Base-by-base conservation (phyloP, 2,888 invertebrate species). In the Pyrrhosoma nymphula region DNA sequence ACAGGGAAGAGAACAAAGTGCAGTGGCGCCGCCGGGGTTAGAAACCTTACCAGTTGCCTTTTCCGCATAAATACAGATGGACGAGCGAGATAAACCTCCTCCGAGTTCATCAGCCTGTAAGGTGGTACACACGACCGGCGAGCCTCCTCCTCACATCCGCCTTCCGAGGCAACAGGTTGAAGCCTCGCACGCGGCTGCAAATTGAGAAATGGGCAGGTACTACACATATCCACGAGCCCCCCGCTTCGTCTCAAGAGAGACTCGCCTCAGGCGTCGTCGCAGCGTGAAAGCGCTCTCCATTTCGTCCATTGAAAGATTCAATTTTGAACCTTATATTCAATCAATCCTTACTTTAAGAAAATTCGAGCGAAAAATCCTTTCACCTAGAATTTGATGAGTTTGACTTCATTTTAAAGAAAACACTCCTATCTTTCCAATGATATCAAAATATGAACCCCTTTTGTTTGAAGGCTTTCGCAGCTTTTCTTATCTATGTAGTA, bases 131-230 rank as follows among this genome's bases (percentile, higher is more conserved):
- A 69, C 93, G 39, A 39, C 35, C 30, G 16, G 82, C 35, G 82
- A 69, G 69, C 69, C 69, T 16, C 89, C 89, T 56, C 63, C 60
- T 63, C 14, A 60, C 69, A 93, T 93, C 89, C 89, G 60, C 63
- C 93, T 93, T 16, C 60, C 47, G 47, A 26, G 93, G 69, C 93
- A 93, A 93, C 93, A 93, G 93, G 93, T 93, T 69, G 63, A 93
- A 91, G 90, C 23, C 82, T 30, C 82, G 82, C 82, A 82, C 82
- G 82, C 82, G 82, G 82, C 82, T 35, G 82, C 35, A 82, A 82
- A 82, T 82, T 82, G 26, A 82, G 35, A 16, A 82, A 82, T 82
- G 35, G 12, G 12, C 69, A 69, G n/a, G 69, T n/a, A 6, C 56
- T n/a, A 6, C 47, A 47, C 47, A 47, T 8, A n/a, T 35, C 23